These are phyloP conservation scores for Arnoldichthys spilopterus DNA, from an alignment of 2,797 vertebrate species.

Conservation along the genomic window DNA sequence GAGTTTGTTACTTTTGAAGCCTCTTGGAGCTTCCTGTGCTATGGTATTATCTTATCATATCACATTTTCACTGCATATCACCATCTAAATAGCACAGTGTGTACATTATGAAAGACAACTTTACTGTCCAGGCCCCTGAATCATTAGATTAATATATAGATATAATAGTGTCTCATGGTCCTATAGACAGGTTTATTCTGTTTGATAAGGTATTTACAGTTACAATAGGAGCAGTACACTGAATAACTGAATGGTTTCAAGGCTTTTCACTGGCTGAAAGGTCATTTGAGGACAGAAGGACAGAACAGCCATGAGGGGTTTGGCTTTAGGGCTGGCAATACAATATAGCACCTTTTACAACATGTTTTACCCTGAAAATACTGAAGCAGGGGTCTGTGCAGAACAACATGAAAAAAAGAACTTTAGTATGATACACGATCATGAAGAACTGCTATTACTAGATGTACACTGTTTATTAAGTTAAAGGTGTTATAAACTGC, in stretches of 20 bases:
- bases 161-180: neutral
- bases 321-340: neutral
- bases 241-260: neutral
- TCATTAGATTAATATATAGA: neutral
- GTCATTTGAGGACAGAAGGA: conserved; percentile 38
- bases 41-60: conserved; percentile 37
- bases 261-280: conserved; percentile 22
- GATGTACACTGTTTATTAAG: conserved; percentile 4
- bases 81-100: neutral
- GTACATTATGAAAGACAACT: neutral
- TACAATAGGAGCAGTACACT: neutral
- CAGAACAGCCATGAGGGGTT: neutral
- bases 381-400: neutral
- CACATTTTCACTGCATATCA: conserved; percentile 28
- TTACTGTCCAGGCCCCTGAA: neutral
- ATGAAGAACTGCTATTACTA: neutral
- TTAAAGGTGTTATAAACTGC: neutral
- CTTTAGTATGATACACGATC: neutral
- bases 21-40: conserved; percentile 51
- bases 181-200: neutral
- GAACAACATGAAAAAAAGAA: conserved; percentile 1
- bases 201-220: conserved; percentile 10
- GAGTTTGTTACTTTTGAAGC: conserved; percentile 64
- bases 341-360: neutral
- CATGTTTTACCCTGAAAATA: neutral